Base-by-base conservation (phyloP, 2,113 vertebrate genomes). In the Halichoerus grypus region DNA sequence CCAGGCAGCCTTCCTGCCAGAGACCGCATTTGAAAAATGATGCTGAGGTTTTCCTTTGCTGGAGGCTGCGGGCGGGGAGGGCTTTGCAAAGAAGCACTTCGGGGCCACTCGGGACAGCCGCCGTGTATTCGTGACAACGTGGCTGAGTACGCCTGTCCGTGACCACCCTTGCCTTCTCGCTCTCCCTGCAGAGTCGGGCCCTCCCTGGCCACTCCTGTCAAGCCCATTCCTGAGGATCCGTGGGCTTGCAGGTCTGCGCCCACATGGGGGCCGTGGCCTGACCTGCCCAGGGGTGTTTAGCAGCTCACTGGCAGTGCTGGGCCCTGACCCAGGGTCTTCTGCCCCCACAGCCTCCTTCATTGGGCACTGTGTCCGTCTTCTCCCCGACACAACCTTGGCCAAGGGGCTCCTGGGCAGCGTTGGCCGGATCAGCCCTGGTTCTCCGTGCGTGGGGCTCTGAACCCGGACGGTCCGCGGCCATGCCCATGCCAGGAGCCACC, bases 131-230 rank as follows among this genome's bases (percentile, higher is more conserved):
- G 21, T 28, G 31, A 9, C 7, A 4, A 39, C 8, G 4, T 0
- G 16, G 21, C 63, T 21, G 11, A 0, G 31, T 2, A 5, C 16
- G 7, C 4, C 0, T 5, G 14, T 0, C 15, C 2, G 2, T 3
- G 4, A 4, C 7, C 49, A 8, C 24, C 10, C 1, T 5, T 0
- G 0, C 31, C 31, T 22, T 2, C n/a, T 1, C 2, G 10, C 55
- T 4, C 22, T 21, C n/a, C 12, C n/a, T 8, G 2, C 0, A 1
- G 9, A 26, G 42, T 3, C 3, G 0, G 46, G 42, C 24, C 22
- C 4, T 4, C 33, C 71, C 24, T 19, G 9, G 63, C 24, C 51
- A 1, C 7, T 11, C 7, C 0, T 0, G 28, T 21, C 67, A 39
- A 1, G 18, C 7, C 36, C 51, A 10, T n/a, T 4, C 4, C 14